A percentile compares a stretch with the other conserved stretches of the same genome.
These are phyloP conservation scores for Conger conger DNA, from an alignment of 2,113 vertebrate genomes.

Conservation along the genomic window DNA sequence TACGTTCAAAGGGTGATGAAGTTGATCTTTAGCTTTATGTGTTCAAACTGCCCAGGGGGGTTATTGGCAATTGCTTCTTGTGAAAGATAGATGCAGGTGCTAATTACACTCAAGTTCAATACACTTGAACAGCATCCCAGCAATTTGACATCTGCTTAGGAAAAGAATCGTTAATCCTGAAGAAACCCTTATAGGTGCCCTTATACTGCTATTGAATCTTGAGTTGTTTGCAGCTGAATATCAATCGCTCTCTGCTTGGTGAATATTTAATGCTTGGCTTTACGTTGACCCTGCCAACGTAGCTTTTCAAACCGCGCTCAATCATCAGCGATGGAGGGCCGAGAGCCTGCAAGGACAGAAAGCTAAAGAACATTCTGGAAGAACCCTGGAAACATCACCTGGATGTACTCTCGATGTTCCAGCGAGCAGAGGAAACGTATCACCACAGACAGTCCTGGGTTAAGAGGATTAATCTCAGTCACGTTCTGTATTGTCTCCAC, in stretches of 20 bases:
- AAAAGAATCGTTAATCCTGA: slow-evolving; percentile 2
- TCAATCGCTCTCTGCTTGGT: background rate
- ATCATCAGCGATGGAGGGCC: background rate
- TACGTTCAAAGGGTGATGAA: background rate
- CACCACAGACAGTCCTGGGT: background rate
- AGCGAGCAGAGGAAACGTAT: background rate
- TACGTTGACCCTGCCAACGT: background rate
- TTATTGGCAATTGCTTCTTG: slow-evolving; percentile 61
- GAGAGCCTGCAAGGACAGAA: background rate
- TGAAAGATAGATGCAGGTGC: slow-evolving; percentile 52
- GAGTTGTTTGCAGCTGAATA: background rate
- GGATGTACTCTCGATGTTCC: background rate
- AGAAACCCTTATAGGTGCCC: background rate
- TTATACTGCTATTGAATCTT: background rate
- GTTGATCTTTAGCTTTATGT: slow-evolving; percentile 41
- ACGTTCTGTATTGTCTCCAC: background rate
- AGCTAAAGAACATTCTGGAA: background rate
- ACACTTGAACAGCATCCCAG: slow-evolving; percentile 41
- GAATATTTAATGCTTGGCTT: slow-evolving; percentile 4
- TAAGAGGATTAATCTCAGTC: background rate
- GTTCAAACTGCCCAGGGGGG: slow-evolving; percentile 57
- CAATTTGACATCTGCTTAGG: slow-evolving; percentile 18
- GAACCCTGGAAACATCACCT: background rate
- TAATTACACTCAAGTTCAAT: slow-evolving; percentile 58
- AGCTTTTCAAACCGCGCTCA: background rate